Evolutionary conservation across 2,113 vertebrate species (phyloP).

Genomic region (Todiramphus saurophagus): DNA sequence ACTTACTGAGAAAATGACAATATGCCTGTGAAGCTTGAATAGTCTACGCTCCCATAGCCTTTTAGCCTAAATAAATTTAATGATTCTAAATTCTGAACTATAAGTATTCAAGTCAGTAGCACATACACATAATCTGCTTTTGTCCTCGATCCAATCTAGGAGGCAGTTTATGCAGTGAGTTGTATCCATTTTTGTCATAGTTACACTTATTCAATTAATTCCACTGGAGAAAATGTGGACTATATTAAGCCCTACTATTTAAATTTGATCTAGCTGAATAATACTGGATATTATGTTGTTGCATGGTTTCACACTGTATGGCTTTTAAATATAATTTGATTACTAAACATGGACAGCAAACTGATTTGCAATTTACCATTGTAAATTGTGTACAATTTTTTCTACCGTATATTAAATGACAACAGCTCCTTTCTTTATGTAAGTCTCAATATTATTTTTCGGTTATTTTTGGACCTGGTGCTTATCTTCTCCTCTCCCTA

Average conservation of each 20-base stretch:
- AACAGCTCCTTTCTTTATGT: not conserved
- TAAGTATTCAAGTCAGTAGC: not conserved
- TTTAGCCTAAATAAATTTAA: not conserved
- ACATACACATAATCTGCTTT: not conserved
- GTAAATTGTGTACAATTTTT: not conserved
- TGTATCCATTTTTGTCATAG: not conserved
- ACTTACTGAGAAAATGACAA: not conserved
- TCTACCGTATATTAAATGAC: not conserved
- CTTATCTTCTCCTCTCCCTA: not conserved
- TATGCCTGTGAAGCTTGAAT: not conserved
- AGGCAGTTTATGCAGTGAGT: not conserved
- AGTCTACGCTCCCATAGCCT: not conserved
- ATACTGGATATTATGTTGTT: not conserved
- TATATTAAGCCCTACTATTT: not conserved
- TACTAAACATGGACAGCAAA: not conserved
- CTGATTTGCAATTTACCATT: not conserved
- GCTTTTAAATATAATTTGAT: slow-evolving; percentile 3
- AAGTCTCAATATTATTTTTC: not conserved
- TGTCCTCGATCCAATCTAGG: not conserved
- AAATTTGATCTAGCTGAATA: slow-evolving; percentile 1
- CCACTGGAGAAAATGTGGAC: not conserved
- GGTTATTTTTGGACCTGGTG: not conserved
- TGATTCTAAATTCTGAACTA: not conserved
- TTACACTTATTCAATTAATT: slow-evolving; percentile 34
- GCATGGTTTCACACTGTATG: not conserved